phyloP scores from a whole-genome alignment of 2,888 invertebrate species.

The Griposia aprilina region DNA sequence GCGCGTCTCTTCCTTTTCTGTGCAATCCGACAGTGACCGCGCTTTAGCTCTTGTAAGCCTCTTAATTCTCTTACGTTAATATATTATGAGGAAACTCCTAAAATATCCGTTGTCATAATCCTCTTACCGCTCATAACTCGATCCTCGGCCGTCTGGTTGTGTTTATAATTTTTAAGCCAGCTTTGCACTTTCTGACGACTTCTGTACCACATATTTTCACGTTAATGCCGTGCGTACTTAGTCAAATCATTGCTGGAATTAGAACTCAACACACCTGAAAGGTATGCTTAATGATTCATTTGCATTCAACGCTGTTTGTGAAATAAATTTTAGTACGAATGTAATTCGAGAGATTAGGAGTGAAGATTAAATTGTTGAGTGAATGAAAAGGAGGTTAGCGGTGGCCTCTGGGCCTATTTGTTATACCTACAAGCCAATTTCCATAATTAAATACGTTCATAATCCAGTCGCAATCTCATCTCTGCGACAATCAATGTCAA shows the following conservation, averaged over 20 bases:
- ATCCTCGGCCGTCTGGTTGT: conserved; percentile 25
- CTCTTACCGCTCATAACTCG: conserved; percentile 27
- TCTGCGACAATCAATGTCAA: neutral
- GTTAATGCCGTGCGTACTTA: conserved; percentile 52
- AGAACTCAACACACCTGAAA: conserved; percentile 53
- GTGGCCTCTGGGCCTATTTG: neutral
- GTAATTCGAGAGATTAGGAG: neutral
- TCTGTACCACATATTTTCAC: conserved; percentile 60
- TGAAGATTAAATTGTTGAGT: neutral
- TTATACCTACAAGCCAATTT: neutral
- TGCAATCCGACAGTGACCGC: no score
- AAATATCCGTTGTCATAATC: neutral
- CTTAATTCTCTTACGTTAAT: neutral
- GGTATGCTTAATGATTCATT: conserved; percentile 58
- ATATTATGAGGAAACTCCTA: no score
- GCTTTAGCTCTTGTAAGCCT: no score
- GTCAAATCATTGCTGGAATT: conserved; percentile 63
- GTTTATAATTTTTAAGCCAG: conserved; percentile 71
- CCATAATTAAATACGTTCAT: neutral
- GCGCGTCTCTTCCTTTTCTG: no score
- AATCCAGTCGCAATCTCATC: neutral
- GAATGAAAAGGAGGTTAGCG: neutral
- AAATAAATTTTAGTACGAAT: conserved; percentile 22
- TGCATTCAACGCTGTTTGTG: conserved; percentile 26
- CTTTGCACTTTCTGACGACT: conserved; percentile 67